A percentile compares a stretch with the other conserved stretches of the same genome.
Conservation (phyloP, 2,888 invertebrate genomes). For the Synanthedon vespiformis region DNA sequence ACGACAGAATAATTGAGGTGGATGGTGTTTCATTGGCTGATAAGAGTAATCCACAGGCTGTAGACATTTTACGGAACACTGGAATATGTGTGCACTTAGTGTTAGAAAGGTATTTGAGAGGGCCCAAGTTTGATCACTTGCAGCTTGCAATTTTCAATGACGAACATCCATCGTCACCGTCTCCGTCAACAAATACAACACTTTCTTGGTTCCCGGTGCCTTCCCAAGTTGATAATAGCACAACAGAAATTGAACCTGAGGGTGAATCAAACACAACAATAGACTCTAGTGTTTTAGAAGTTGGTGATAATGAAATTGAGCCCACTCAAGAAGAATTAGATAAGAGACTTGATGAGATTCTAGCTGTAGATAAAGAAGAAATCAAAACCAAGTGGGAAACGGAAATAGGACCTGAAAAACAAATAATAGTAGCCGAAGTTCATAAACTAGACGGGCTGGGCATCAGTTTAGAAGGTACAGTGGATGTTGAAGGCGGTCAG, state of each 20-base stretch:
- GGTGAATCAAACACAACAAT: slow-evolving; percentile 85
- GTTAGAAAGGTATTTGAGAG: slow-evolving; percentile 91
- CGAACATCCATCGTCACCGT: slow-evolving; percentile 71
- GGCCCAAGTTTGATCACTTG: slow-evolving; percentile 92
- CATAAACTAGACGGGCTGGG: slow-evolving; percentile 94
- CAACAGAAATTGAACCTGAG: slow-evolving; percentile 79
- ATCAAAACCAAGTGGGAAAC: slow-evolving; percentile 84
- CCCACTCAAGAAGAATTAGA: slow-evolving; percentile 62
- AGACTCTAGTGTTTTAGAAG: slow-evolving; percentile 78
- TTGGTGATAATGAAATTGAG: slow-evolving; percentile 62
- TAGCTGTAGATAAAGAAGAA: slow-evolving; percentile 68
- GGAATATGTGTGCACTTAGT: slow-evolving; percentile 90
- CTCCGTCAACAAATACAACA: slow-evolving; percentile 80
- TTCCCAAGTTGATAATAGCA: slow-evolving; percentile 73
- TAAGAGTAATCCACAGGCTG: slow-evolving; percentile 96
- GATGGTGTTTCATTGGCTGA: slow-evolving; percentile 91
- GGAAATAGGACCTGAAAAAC: slow-evolving; percentile 84
- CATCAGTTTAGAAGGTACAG: slow-evolving; percentile 97
- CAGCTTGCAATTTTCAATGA: slow-evolving; percentile 85
- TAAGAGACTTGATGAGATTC: slow-evolving; percentile 68
- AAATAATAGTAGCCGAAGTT: slow-evolving; percentile 92
- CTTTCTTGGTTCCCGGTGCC: slow-evolving; percentile 87
- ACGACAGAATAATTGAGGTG: slow-evolving; percentile 97
- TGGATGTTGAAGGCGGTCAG: slow-evolving; percentile 96
- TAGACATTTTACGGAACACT: slow-evolving; percentile 94